Percentiles rank a stretch among this genome's conserved stretches.
Conservation (phyloP, 2,888 invertebrate species). For the Parasteatoda lunata region DNA sequence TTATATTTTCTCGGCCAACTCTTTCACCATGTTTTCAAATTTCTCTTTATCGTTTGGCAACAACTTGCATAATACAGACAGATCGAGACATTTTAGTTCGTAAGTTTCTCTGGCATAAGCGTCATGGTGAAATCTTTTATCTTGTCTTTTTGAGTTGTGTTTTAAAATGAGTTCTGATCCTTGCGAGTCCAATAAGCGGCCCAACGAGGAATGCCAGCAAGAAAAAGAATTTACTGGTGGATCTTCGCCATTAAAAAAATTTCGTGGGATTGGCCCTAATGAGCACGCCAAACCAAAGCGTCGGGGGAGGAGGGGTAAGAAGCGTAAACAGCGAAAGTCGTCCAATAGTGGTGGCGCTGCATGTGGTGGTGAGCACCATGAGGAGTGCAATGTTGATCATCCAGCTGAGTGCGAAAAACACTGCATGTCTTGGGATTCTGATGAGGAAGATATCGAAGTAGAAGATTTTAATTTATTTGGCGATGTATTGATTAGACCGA, state of each 20-base stretch:
- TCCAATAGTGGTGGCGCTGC: constrained; percentile 8
- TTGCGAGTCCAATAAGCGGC: constrained; percentile 19
- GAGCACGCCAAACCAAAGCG: constrained; percentile 48
- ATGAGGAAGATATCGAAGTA: constrained; percentile 29
- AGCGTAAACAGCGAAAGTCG: constrained; percentile 60
- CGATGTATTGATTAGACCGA: constrained; percentile 68
- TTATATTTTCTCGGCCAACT: too few relatives aligned
- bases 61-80: background rate
- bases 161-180: constrained; percentile 45
- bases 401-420: constrained; percentile 22
- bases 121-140: too few relatives aligned
- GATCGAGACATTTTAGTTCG: constrained; percentile 20
- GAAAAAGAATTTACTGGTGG: constrained; percentile 8
- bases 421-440: constrained; percentile 28
- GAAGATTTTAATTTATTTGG: background rate
- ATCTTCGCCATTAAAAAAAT: constrained; percentile 4
- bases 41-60: background rate
- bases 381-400: background rate
- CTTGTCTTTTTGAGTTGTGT: background rate
- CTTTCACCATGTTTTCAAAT: background rate
- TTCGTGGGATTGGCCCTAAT: background rate
- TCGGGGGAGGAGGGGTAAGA: constrained; percentile 57
- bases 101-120: too few relatives aligned
- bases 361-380: background rate
- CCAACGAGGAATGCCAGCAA: constrained; percentile 7